Conservation (phyloP, 1,140 invertebrate species). For the Pygmarrhopalites habei region DNA sequence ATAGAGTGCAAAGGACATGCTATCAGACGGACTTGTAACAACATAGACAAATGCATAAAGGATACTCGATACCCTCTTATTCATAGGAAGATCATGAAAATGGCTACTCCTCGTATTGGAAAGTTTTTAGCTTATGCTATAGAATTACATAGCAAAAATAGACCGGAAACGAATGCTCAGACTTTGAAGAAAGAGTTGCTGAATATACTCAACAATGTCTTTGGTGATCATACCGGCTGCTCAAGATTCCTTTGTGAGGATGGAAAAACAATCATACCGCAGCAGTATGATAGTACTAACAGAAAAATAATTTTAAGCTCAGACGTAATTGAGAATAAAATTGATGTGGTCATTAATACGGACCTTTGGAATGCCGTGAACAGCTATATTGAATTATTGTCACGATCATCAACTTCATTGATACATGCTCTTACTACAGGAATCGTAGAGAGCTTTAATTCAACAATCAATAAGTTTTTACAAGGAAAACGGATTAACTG, state of each 20-base stretch:
- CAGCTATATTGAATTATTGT: neutral
- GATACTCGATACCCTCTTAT: neutral
- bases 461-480: constrained; percentile 41
- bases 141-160: neutral
- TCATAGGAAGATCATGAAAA: neutral
- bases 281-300: neutral
- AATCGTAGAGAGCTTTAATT: constrained; percentile 44
- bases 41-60: neutral
- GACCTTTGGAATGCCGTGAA: neutral
- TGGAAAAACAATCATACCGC: neutral
- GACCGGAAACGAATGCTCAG: neutral
- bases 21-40: neutral
- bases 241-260: constrained; percentile 2
- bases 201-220: neutral
- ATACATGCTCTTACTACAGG: constrained; percentile 43
- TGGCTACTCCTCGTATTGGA: neutral
- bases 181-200: neutral
- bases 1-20: constrained; percentile 6
- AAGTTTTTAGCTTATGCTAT: constrained; percentile 4
- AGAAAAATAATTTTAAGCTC: neutral
- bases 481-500: constrained; percentile 44
- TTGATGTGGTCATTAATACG: neutral
- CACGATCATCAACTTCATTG: constrained; percentile 35
- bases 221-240: constrained; percentile 1
- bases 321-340: neutral